phyloP scores from a whole-genome alignment of 2,113 vertebrate species.

The Meleagris gallopavo region DNA sequence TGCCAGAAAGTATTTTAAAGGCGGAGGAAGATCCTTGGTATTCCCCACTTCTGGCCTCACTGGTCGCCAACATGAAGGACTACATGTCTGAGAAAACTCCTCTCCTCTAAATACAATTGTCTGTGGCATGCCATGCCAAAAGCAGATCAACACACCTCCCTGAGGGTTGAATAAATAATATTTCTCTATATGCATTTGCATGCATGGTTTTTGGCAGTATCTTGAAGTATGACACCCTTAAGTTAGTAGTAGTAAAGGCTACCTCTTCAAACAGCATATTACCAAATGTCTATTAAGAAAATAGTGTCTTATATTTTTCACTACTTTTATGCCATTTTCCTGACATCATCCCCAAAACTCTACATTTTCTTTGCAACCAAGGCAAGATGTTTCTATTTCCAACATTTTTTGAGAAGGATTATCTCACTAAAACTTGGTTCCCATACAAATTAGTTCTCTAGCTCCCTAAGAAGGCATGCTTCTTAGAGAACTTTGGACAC shows the following conservation, averaged over 20 bases:
- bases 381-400: background rate
- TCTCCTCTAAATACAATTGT: background rate
- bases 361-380: background rate
- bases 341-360: background rate
- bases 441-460: background rate
- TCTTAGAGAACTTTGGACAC: background rate
- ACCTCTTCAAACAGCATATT: background rate
- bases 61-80: background rate
- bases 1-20: background rate
- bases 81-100: accelerated
- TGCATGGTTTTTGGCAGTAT: background rate
- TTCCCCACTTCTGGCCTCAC: background rate
- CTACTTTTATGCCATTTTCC: background rate
- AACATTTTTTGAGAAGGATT: background rate
- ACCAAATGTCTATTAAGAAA: background rate
- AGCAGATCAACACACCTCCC: background rate
- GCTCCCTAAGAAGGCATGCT: background rate
- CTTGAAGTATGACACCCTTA: background rate
- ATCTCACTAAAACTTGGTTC: background rate
- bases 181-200: background rate
- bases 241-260: background rate
- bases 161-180: background rate
- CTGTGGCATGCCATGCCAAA: background rate
- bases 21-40: accelerated
- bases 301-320: background rate